These are phyloP conservation scores for Cerceris ruficornis DNA, from an alignment of 2,888 invertebrate species.

Conservation along the genomic window DNA sequence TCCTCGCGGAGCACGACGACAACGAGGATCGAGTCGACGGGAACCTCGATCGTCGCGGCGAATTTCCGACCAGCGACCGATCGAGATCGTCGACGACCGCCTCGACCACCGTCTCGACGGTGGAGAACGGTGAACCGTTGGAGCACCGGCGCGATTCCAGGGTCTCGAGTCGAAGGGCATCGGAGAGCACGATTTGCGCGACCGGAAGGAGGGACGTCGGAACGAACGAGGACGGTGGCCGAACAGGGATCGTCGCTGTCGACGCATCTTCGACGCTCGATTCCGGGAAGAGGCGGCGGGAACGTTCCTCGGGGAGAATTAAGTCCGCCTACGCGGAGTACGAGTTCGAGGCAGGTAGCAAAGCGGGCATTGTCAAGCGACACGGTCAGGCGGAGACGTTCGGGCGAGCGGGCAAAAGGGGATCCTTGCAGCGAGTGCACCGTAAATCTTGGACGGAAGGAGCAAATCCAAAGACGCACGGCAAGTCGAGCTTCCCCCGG, in stretches of 20 bases:
- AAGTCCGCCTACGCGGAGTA: conserved; percentile 27
- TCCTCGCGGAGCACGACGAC: conserved; percentile 75
- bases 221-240: conserved; percentile 15
- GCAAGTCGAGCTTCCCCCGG: conserved; percentile 19
- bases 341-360: conserved; percentile 19
- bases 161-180: neutral
- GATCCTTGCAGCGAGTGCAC: conserved; percentile 45
- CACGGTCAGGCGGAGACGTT: conserved; percentile 40
- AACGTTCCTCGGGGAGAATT: neutral
- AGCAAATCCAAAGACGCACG: conserved; percentile 10
- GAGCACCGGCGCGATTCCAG: neutral
- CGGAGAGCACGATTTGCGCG: neutral
- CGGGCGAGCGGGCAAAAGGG: conserved; percentile 17
- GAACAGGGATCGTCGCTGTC: conserved; percentile 32
- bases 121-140: conserved; percentile 21
- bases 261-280: conserved; percentile 27
- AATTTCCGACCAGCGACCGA: conserved; percentile 1
- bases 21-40: conserved; percentile 50
- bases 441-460: conserved; percentile 67
- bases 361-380: conserved; percentile 29
- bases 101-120: conserved; percentile 6
- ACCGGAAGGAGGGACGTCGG: neutral
- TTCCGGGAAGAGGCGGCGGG: conserved; percentile 1
- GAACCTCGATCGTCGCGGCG: conserved; percentile 8
- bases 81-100: no score